Evolutionary conservation across 2,797 vertebrate genomes (phyloP).

Genomic region (Chelon labrosus): DNA sequence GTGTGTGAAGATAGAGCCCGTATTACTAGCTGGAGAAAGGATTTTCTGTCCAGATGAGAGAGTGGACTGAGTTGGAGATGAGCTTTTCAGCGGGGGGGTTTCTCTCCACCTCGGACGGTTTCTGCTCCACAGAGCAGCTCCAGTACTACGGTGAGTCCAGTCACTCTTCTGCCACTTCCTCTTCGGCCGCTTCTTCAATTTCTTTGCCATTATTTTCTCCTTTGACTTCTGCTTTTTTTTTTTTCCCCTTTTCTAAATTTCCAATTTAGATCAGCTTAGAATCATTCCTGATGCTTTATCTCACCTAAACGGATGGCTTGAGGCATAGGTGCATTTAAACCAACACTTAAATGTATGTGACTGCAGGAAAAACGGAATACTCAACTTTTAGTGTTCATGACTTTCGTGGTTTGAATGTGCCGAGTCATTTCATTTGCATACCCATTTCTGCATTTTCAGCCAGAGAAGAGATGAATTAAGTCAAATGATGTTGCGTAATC

Average conservation of each 20-base stretch:
- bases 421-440: too few species aligned
- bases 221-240: not conserved
- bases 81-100: slow-evolving; percentile 86
- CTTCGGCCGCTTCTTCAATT: not conserved
- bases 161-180: not conserved
- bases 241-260: not conserved
- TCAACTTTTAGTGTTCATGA: not conserved
- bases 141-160: slow-evolving; percentile 91
- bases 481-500: too few species aligned
- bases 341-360: not conserved
- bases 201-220: not conserved
- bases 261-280: too few species aligned
- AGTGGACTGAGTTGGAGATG: slow-evolving; percentile 85
- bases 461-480: too few species aligned
- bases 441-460: too few species aligned
- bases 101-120: slow-evolving; percentile 87
- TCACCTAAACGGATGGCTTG: not conserved
- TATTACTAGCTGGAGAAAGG: slow-evolving; percentile 37
- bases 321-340: not conserved
- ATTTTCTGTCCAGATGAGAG: slow-evolving; percentile 84
- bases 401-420: too few species aligned
- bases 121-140: slow-evolving; percentile 87
- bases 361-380: not conserved
- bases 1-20: slow-evolving; percentile 41
- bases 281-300: not conserved